Conservation (phyloP, 2,797 vertebrate genomes). For the Phrynocephalus forsythii region DNA sequence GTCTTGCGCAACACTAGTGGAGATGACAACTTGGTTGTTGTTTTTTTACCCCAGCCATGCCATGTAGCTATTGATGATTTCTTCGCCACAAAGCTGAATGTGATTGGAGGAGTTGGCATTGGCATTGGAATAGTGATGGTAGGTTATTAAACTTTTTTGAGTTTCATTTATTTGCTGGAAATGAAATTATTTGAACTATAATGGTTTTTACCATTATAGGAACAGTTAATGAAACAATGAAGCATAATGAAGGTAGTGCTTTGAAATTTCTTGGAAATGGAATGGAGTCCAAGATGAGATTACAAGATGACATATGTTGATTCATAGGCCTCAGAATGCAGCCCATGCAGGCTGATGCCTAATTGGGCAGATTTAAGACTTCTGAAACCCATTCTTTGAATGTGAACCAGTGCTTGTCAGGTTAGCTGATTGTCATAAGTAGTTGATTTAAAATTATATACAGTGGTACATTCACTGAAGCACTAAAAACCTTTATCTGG, state of each 20-base stretch:
- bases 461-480: neutral
- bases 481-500: neutral
- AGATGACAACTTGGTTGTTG: neutral
- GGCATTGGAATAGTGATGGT: constrained; percentile 93
- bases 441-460: neutral
- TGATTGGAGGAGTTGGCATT: constrained; percentile 91
- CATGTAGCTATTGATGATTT: constrained; percentile 86
- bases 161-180: neutral
- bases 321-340: neutral
- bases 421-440: neutral
- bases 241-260: too few species aligned
- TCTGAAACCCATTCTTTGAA: too few species aligned
- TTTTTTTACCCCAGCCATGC: constrained; percentile 80
- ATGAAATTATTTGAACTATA: neutral
- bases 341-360: neutral
- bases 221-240: neutral
- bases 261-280: neutral
- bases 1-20: neutral
- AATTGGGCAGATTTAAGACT: neutral
- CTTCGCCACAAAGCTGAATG: constrained; percentile 90
- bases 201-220: neutral
- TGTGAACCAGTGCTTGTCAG: neutral
- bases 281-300: neutral
- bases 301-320: neutral
- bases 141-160: constrained; percentile 58